Base-by-base conservation (phyloP, 2,113 vertebrate species). In the Oryzias curvinotus region DNA sequence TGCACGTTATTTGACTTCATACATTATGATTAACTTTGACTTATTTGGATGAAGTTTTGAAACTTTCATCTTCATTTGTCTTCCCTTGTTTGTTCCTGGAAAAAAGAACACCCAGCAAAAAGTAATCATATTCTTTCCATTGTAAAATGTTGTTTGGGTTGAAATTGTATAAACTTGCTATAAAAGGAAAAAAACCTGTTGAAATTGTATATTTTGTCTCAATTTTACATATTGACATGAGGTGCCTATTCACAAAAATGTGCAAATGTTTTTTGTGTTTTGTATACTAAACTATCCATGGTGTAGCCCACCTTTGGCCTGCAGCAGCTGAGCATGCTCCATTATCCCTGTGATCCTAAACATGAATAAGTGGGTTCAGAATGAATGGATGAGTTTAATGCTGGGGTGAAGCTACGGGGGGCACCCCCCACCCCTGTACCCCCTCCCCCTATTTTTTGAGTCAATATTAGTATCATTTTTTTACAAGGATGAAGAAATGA, bases 61-160 rank as follows among this genome's bases (percentile, higher is more conserved):
- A 14, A 18, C 12, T 55, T 52, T 45, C 43, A 10, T 49, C 14
- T 23, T 61, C 7, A 45, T 5, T 54, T 19, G 36, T 59, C 4
- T 45, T 12, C 62, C 48, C 57, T n/a, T 59, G 13, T 47, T 53
- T 52, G 47, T 43, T 49, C 45, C 47, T 5, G 19, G 19, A 47
- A 26, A 14, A 12, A 4, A 44, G 0, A 36, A 44, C 19, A 26
- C 5, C 12, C 25, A 17, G 19, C n/a, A 52, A 52, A 14, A 25
- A 50, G 1, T 2, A 12, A 23, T 8, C 36, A 1, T 0, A 16
- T 5, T 42, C 8, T 56, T 14, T 18, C 15, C 53, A 7, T 21
- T 5, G 19, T 21, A 5, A 21, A 7, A 7, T 3, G 21, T 14
- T 43, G 36, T 42, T 18, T 15, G 8, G 18, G 30, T 36, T 36